These are phyloP conservation scores for Callorhinus ursinus DNA, from an alignment of 2,113 vertebrate species.

Conservation along the genomic window DNA sequence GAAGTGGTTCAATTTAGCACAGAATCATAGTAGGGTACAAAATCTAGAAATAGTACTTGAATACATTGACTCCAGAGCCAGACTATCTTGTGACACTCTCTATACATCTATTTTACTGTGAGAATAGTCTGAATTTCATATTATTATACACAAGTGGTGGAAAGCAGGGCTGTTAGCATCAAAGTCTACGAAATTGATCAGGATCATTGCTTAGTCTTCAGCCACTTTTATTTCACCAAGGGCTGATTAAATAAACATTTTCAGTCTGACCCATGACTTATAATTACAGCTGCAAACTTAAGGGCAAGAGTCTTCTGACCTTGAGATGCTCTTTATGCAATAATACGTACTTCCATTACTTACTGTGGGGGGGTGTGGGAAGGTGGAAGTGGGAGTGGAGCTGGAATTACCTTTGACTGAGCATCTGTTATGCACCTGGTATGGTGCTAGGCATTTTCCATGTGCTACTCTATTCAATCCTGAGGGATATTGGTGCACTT, in stretches of 20 bases:
- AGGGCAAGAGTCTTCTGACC: background rate
- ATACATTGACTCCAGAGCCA: background rate
- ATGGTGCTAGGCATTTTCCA: background rate
- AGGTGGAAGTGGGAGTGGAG: background rate
- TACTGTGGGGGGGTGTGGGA: background rate
- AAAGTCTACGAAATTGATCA: background rate
- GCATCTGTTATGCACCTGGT: background rate
- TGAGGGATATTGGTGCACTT: background rate
- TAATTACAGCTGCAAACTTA: constrained; percentile 9
- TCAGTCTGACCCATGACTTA: background rate
- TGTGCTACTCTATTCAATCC: background rate
- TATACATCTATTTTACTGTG: background rate
- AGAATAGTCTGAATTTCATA: background rate
- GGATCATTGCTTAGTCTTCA: background rate
- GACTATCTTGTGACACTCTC: background rate
- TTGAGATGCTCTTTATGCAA: background rate
- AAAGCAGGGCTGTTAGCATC: background rate
- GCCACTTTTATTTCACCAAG: background rate
- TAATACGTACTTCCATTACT: background rate
- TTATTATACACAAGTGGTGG: background rate
- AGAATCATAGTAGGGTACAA: background rate
- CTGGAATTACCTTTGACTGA: background rate
- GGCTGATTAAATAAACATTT: background rate
- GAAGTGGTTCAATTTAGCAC: background rate
- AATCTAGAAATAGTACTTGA: background rate